Conservation (phyloP, 2,888 invertebrate genomes). For the Eupithecia abbreviata region DNA sequence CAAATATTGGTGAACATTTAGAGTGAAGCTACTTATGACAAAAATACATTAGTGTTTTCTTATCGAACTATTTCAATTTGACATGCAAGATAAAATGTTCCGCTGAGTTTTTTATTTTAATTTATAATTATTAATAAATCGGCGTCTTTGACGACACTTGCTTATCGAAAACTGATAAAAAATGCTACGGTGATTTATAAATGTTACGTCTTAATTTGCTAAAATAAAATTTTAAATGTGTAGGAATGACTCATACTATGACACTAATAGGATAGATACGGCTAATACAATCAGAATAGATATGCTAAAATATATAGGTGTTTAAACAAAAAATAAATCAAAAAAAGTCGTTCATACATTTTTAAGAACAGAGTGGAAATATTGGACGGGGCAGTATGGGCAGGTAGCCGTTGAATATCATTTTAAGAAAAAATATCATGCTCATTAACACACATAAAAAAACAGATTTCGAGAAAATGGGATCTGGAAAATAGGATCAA, state of each 20-base stretch:
- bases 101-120: conserved; percentile 42
- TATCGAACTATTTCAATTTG: conserved; percentile 72
- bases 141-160: conserved; percentile 52
- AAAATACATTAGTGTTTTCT: conserved; percentile 27
- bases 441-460: too few relatives aligned
- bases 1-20: conserved; percentile 1
- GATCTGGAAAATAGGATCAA: too few relatives aligned
- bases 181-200: conserved; percentile 52
- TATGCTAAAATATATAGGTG: background rate
- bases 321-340: background rate
- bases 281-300: background rate
- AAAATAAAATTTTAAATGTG: conserved; percentile 57
- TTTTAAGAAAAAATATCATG: too few relatives aligned
- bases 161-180: conserved; percentile 56
- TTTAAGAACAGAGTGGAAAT: too few relatives aligned
- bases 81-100: conserved; percentile 65
- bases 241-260: conserved; percentile 31
- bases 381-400: too few relatives aligned
- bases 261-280: conserved; percentile 27
- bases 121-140: conserved; percentile 26
- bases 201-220: conserved; percentile 66
- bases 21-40: conserved; percentile 5
- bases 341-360: background rate
- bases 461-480: too few relatives aligned
- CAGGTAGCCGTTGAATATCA: too few relatives aligned